phyloP scores from a whole-genome alignment of 92 coral and sea anemone species.

The Pocillopora meandrina region DNA sequence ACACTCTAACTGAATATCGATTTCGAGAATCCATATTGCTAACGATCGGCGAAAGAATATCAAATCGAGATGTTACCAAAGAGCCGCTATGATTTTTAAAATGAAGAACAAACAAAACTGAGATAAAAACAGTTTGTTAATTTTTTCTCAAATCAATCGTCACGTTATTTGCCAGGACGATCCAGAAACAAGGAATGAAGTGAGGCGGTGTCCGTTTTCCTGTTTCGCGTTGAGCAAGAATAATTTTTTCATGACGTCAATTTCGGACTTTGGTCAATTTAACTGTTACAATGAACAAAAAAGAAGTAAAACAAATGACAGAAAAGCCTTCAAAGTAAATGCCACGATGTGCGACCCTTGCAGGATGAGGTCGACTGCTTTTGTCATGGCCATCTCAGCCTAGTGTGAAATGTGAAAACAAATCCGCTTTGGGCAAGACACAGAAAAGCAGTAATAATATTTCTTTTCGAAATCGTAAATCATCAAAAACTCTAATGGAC shows the following conservation, averaged over 20 bases:
- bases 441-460: neutral
- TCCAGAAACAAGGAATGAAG: neutral
- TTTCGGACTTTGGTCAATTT: constrained; percentile 29
- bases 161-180: neutral
- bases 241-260: constrained; percentile 11
- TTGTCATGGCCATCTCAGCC: constrained; percentile 13
- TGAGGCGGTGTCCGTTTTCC: neutral
- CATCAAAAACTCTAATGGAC: neutral
- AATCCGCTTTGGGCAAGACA: neutral
- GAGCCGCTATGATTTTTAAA: neutral
- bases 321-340: constrained; percentile 11
- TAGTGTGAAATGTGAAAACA: constrained; percentile 23
- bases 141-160: neutral
- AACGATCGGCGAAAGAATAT: constrained; percentile 10
- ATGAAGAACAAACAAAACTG: neutral
- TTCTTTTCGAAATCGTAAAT: constrained; percentile 4
- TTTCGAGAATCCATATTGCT: constrained; percentile 18
- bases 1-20: constrained; percentile 10
- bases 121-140: neutral
- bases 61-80: neutral
- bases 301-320: neutral
- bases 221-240: neutral
- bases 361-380: constrained; percentile 27
- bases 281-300: constrained; percentile 11
- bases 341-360: constrained; percentile 35